Evolutionary conservation across 2,888 invertebrate genomes (phyloP), one percentile per base, ranked within the genome.

Genomic region (Drosophila cyrtoloma): DNA sequence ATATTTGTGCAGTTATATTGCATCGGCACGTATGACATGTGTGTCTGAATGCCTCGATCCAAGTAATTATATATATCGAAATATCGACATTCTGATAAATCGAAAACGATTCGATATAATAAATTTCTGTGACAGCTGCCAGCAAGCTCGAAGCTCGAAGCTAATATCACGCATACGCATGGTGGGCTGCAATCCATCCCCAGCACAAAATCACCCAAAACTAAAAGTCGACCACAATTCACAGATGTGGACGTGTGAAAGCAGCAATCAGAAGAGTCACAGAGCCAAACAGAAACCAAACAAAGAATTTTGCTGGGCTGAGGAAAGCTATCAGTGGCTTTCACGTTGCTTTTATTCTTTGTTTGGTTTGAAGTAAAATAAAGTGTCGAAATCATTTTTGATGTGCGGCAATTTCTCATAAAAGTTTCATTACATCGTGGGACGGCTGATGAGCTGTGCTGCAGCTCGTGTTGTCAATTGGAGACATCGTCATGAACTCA

Each of bases 71-170:
- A 26, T 16, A 9, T 26, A 16, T 26, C 9, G 9, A 26, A 9
- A 16, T 26, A 9, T 47, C 16, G 26, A 26, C 26, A 9, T 47
- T 4, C 7, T 14, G 7, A 22, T 22, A 47, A 47, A 47, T 67
- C 32, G 51, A 51, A 63, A 62, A 61, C 62, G 59, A 77, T 69
- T 79, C 74, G 71, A 83, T 79, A 73, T 88, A 88, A 81, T 88
- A 86, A 83, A 88, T 88, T 79, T 71, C 79, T 72, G 50, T 70
- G 79, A 81, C 74, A 66, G 71, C 77, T 79, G 71, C 68, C 68
- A 59, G 67, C 61, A 72, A 77, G 64, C 68, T 77, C 55, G 62
- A 70, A 72, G 64, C 51, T 68, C 47, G 56, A 32, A 28, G 55
- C 28, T 66, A 75, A 80, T 77, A 79, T 79, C 65, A 63, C 42